Conservation (phyloP, 92 coral and sea anemone species). For the Epizoanthus stellaris region DNA sequence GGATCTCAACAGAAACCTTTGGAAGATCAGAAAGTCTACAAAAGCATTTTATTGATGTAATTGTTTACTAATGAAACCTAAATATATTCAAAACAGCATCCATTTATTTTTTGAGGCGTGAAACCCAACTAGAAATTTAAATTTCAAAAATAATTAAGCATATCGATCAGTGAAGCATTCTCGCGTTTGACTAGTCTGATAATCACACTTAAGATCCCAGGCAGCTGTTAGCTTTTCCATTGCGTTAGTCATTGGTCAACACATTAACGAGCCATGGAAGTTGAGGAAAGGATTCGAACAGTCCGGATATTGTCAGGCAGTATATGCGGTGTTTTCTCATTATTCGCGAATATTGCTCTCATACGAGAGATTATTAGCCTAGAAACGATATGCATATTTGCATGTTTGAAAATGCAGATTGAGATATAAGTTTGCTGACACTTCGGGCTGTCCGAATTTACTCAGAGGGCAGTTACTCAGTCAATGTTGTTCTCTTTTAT, state of each 20-base stretch:
- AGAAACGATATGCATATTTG: neutral
- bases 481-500: neutral
- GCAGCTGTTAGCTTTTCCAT: neutral
- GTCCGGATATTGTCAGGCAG: conserved; percentile 9
- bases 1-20: neutral
- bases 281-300: neutral
- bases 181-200: neutral
- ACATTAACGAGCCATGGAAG: neutral
- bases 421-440: neutral
- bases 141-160: neutral
- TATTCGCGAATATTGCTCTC: neutral
- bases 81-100: neutral
- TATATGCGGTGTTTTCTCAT: neutral
- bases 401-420: neutral
- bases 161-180: neutral
- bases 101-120: neutral
- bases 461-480: neutral
- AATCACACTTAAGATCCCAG: neutral
- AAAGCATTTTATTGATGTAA: neutral
- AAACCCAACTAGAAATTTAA: neutral
- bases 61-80: neutral
- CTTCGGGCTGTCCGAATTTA: neutral
- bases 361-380: neutral
- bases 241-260: neutral
- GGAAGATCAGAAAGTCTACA: neutral